phyloP scores from a whole-genome alignment of 2,113 vertebrate genomes.

The Gymnobelideus leadbeateri region DNA sequence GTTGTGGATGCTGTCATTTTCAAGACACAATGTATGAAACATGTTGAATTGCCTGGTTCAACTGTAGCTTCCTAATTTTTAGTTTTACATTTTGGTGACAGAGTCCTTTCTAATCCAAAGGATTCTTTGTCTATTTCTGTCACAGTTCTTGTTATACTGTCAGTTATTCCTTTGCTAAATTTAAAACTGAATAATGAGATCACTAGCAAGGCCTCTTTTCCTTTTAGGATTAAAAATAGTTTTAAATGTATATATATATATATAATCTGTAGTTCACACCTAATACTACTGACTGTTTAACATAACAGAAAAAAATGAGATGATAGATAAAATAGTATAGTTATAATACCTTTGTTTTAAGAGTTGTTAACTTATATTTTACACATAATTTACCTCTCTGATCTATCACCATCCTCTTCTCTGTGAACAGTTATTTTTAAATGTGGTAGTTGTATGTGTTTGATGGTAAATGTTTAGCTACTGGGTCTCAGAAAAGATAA shows the following conservation, averaged over 20 bases:
- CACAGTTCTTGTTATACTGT: slow-evolving; percentile 39
- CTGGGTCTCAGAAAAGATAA: not conserved
- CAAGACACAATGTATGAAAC: not conserved
- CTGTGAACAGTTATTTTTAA: not conserved
- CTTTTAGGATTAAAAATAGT: slow-evolving; percentile 45
- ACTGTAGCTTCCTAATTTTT: not conserved
- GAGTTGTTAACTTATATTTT: not conserved
- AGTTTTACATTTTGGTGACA: slow-evolving; percentile 23
- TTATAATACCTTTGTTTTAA: not conserved
- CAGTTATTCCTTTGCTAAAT: slow-evolving; percentile 64
- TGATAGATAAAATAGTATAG: not conserved
- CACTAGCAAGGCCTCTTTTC: slow-evolving; percentile 27
- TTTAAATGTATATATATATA: no score
- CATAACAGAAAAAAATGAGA: slow-evolving; percentile 31
- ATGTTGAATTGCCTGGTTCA: not conserved
- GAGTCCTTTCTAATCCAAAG: slow-evolving; percentile 41
- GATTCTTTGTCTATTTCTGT: slow-evolving; percentile 4
- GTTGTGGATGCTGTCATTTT: not conserved
- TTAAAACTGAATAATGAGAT: slow-evolving; percentile 72
- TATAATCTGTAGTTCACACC: slow-evolving; percentile 42
- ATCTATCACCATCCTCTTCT: not conserved
- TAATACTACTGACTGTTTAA: slow-evolving; percentile 42
- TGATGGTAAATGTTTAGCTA: not conserved
- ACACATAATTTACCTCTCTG: not conserved
- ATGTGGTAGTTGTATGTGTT: not conserved